Conservation (phyloP, 2,113 vertebrate genomes). For the Dicentrarchus labrax region DNA sequence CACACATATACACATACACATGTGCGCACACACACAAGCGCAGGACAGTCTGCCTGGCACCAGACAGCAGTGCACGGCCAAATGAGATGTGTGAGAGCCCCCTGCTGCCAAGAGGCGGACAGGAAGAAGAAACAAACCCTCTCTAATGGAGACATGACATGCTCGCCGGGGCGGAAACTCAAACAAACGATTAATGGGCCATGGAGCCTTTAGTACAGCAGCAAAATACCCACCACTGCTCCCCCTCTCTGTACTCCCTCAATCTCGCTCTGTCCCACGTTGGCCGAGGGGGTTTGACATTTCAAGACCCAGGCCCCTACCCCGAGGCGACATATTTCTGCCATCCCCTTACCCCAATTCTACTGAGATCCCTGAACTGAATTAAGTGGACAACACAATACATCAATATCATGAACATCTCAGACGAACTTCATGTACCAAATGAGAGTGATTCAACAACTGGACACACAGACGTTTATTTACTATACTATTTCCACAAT, state of each 20-base stretch:
- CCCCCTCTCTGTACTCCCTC: slow-evolving; percentile 58
- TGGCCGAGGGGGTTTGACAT: slow-evolving; percentile 68
- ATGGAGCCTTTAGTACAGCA: slow-evolving; percentile 81
- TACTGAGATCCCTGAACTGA: slow-evolving; percentile 37
- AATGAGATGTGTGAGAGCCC: slow-evolving; percentile 86
- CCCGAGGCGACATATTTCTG: slow-evolving; percentile 60
- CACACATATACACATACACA: slow-evolving; percentile 39
- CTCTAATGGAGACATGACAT: slow-evolving; percentile 89
- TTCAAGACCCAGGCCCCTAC: slow-evolving; percentile 69
- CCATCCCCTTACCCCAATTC: slow-evolving; percentile 55
- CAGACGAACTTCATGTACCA: not conserved
- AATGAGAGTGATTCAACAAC: slow-evolving; percentile 1
- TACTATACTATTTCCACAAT: too few species aligned
- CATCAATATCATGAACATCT: not conserved
- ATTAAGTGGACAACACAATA: slow-evolving; percentile 23
- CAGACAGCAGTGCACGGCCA: slow-evolving; percentile 81
- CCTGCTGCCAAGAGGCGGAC: slow-evolving; percentile 85
- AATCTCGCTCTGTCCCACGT: slow-evolving; percentile 61
- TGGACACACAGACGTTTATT: not conserved
- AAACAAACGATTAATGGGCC: slow-evolving; percentile 88
- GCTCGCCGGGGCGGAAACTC: slow-evolving; percentile 86
- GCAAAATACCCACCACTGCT: slow-evolving; percentile 71
- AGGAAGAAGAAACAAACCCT: slow-evolving; percentile 85
- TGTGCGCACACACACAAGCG: slow-evolving; percentile 51
- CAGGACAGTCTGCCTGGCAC: slow-evolving; percentile 87